phyloP scores from a whole-genome alignment of 2,888 invertebrate genomes.

The Drosophila nr. perissopoda region DNA sequence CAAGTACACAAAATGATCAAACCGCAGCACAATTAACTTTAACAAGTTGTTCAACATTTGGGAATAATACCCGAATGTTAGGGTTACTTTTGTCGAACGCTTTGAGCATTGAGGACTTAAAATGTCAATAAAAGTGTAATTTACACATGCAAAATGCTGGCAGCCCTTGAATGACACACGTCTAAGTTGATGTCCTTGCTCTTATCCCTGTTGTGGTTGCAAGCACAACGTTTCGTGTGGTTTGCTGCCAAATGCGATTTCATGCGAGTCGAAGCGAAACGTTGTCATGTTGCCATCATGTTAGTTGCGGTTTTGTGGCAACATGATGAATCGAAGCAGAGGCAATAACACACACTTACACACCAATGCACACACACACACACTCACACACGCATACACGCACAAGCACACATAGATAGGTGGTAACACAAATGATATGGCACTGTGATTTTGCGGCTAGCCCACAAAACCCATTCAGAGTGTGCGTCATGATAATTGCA shows the following conservation, averaged over 20 bases:
- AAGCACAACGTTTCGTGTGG: conserved; percentile 41
- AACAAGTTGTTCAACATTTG: conserved; percentile 1
- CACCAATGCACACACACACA: conserved; percentile 12
- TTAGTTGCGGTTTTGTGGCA: conserved; percentile 77
- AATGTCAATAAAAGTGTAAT: conserved; percentile 66
- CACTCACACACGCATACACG: not conserved
- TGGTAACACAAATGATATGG: conserved; percentile 47
- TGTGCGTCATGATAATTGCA: conserved; percentile 77
- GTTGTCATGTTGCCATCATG: conserved; percentile 64
- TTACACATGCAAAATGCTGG: conserved; percentile 38
- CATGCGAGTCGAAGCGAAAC: conserved; percentile 36
- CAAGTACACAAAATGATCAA: not conserved
- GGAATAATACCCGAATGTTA: conserved; percentile 7
- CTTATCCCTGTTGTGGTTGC: conserved; percentile 56
- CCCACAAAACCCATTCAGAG: conserved; percentile 47
- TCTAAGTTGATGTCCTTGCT: conserved; percentile 39
- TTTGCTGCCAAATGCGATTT: conserved; percentile 26
- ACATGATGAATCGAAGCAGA: conserved; percentile 64
- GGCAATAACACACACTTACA: conserved; percentile 50
- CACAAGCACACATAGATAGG: conserved; percentile 8
- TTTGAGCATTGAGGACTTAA: conserved; percentile 4
- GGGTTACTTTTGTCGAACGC: conserved; percentile 9
- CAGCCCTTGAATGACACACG: conserved; percentile 17
- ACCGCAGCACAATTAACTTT: conserved; percentile 30
- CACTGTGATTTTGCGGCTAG: conserved; percentile 65